Percentiles rank a stretch among this genome's conserved stretches.
Conservation (phyloP, 2,888 invertebrate genomes). For the Mythimna pallens region DNA sequence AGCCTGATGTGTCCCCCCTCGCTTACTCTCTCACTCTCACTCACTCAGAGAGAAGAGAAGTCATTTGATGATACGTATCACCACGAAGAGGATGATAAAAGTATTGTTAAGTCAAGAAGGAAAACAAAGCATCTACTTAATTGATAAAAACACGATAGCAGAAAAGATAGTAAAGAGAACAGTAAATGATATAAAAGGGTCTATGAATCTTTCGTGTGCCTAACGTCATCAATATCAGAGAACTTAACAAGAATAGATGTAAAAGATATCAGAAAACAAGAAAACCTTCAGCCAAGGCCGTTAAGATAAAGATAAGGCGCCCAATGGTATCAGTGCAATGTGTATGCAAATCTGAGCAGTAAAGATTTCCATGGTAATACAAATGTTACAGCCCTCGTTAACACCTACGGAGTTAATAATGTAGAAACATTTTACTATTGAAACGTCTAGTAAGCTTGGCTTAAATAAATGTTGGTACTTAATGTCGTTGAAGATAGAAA, state of each 20-base stretch:
- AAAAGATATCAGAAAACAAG: slow-evolving; percentile 40
- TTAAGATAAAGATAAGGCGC: slow-evolving; percentile 48
- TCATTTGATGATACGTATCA: too few relatives aligned
- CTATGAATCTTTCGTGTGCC: slow-evolving; percentile 3
- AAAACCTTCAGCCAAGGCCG: slow-evolving; percentile 31
- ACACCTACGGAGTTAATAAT: slow-evolving; percentile 44
- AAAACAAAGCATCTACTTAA: too few relatives aligned
- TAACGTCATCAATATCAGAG: slow-evolving; percentile 14
- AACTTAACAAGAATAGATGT: slow-evolving; percentile 35
- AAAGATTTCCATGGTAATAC: slow-evolving; percentile 48
- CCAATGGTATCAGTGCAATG: slow-evolving; percentile 48
- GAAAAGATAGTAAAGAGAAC: not conserved
- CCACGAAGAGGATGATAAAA: too few relatives aligned
- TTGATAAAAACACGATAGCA: not conserved
- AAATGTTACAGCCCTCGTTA: slow-evolving; percentile 43
- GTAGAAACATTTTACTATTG: slow-evolving; percentile 29
- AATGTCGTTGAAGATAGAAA: not conserved
- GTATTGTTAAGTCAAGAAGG: too few relatives aligned
- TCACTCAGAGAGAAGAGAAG: too few relatives aligned
- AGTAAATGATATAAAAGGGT: not conserved
- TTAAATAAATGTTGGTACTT: slow-evolving; percentile 12
- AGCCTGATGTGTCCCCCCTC: too few relatives aligned
- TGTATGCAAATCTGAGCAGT: slow-evolving; percentile 47
- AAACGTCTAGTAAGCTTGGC: slow-evolving; percentile 15
- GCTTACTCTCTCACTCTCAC: too few relatives aligned